Evolutionary conservation across 53 echinoderm and acorn worm genomes (phyloP).

Genomic region (Astropecten irregularis): DNA sequence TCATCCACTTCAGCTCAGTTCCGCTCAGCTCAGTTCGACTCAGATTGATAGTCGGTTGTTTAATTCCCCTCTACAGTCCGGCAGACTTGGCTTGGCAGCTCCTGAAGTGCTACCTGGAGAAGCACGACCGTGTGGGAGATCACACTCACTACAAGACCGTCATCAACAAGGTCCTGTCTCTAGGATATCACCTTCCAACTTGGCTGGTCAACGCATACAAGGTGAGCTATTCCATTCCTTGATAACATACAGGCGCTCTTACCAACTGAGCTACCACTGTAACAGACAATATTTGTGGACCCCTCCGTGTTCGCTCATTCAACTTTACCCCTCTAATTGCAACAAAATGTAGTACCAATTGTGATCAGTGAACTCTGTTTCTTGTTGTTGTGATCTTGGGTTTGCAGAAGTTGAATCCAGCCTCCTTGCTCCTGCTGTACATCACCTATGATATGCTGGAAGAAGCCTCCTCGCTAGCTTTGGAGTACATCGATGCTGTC

Average conservation of each 20-base stretch:
- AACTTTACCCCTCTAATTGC: too few species aligned
- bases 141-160: conserved; percentile 78
- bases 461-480: conserved; percentile 69
- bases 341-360: too few species aligned
- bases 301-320: too few species aligned
- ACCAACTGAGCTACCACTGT: too few species aligned
- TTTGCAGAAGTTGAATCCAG: conserved; percentile 72
- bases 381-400: too few species aligned
- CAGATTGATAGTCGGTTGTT: neutral
- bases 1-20: too few species aligned
- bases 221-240: conserved; percentile 61
- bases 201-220: conserved; percentile 84
- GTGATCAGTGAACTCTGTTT: too few species aligned
- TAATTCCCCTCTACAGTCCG: conserved; percentile 53
- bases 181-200: conserved; percentile 81
- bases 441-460: conserved; percentile 90
- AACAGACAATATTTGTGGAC: too few species aligned
- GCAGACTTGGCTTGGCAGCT: conserved; percentile 90
- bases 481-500: conserved; percentile 91
- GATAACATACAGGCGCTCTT: too few species aligned
- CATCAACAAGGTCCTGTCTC: conserved; percentile 74
- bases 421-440: conserved; percentile 77
- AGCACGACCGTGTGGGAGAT: conserved; percentile 76
- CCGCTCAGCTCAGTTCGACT: too few species aligned
- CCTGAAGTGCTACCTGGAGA: conserved; percentile 67